Evolutionary conservation across 2,888 invertebrate genomes (phyloP).

Genomic region (Lamellibrachia satsuma): DNA sequence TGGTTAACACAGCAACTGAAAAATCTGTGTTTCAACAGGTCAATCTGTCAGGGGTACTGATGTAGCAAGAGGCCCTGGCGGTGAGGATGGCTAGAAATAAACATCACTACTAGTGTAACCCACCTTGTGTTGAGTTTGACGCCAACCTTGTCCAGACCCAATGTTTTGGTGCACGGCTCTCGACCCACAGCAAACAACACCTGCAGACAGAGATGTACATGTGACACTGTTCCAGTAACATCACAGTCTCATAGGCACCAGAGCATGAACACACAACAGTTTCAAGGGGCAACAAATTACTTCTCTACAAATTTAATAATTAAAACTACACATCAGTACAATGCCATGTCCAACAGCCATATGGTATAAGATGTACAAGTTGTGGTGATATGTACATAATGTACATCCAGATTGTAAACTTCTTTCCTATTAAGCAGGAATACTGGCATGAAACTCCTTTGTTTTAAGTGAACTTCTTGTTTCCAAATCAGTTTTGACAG

Average conservation of each 20-base stretch:
- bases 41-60: too few species aligned
- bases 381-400: too few species aligned
- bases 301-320: background rate
- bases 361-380: too few species aligned
- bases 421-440: too few species aligned
- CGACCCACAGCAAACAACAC: slow-evolving; percentile 72
- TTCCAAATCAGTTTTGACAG: too few species aligned
- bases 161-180: slow-evolving; percentile 68
- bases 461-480: too few species aligned
- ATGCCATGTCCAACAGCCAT: background rate
- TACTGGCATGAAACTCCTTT: too few species aligned
- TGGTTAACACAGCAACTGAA: too few species aligned
- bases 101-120: slow-evolving; percentile 31
- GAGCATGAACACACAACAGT: background rate
- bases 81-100: background rate
- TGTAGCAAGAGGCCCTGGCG: too few species aligned
- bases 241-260: background rate
- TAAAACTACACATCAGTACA: background rate
- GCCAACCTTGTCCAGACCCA: slow-evolving; percentile 77
- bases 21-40: too few species aligned
- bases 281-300: too few species aligned
- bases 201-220: slow-evolving; percentile 47
- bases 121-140: slow-evolving; percentile 70
- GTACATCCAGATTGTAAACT: too few species aligned
- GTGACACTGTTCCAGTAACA: background rate